Evolutionary conservation across 2,888 invertebrate species (phyloP).

Genomic region (Clivina fossor): DNA sequence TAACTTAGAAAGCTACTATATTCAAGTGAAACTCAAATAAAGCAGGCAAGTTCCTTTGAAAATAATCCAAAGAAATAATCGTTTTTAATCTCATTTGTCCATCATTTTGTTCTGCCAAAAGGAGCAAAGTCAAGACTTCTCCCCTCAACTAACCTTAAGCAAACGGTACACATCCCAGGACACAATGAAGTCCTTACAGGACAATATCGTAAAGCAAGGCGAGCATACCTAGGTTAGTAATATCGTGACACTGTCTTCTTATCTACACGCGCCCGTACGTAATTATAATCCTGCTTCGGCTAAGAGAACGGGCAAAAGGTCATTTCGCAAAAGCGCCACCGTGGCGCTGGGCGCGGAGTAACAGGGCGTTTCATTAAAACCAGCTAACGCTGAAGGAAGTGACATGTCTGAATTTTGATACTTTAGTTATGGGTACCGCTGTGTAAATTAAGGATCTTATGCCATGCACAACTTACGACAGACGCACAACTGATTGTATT

Average conservation of each 20-base stretch:
- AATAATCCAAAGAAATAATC: no score
- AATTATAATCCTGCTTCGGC: constrained; percentile 18
- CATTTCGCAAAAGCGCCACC: no score
- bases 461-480: no score
- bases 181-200: constrained; percentile 28
- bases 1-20: no score
- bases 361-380: constrained; percentile 21
- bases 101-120: no score
- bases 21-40: no score
- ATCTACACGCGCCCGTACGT: constrained; percentile 18
- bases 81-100: no score
- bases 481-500: neutral
- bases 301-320: constrained; percentile 18
- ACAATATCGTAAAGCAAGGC: constrained; percentile 20
- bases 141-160: constrained; percentile 15
- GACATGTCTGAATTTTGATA: constrained; percentile 8
- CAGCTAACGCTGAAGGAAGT: constrained; percentile 10
- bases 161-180: neutral
- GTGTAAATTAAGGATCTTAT: no score
- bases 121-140: no score
- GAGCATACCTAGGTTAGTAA: constrained; percentile 18
- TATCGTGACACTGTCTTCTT: constrained; percentile 16
- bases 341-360: neutral
- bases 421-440: no score
- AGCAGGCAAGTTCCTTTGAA: no score